Evolutionary conservation across 2,113 vertebrate species (phyloP).

Genomic region (Lophura nycthemera): DNA sequence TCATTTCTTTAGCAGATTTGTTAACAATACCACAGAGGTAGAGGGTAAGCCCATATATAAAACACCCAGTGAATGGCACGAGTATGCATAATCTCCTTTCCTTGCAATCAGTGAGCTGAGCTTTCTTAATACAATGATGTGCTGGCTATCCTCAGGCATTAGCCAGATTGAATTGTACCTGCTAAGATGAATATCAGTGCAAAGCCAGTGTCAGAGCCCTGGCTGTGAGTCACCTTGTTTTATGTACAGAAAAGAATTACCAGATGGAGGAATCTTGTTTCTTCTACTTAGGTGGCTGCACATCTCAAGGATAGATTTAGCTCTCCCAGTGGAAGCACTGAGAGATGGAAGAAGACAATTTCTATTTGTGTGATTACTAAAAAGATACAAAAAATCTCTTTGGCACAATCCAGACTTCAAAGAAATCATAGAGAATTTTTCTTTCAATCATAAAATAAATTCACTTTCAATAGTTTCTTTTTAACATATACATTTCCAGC

Average conservation of each 20-base stretch:
- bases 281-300: background rate
- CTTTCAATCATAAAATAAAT: background rate
- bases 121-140: background rate
- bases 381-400: background rate
- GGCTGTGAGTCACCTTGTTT: constrained; percentile 11
- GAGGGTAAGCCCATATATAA: background rate
- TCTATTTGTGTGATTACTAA: rapidly evolving
- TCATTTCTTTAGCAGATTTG: background rate
- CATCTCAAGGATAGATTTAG: background rate
- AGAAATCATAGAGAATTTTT: background rate
- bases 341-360: background rate
- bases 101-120: background rate
- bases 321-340: background rate
- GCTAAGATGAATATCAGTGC: background rate
- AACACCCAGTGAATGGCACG: background rate
- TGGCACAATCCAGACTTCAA: background rate
- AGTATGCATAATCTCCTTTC: background rate
- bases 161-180: background rate
- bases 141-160: background rate
- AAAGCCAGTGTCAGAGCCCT: background rate
- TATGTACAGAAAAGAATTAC: background rate
- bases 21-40: background rate
- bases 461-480: background rate
- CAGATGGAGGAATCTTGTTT: background rate
- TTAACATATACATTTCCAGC: background rate